A percentile compares a stretch with the other conserved stretches of the same genome.
Evolutionary conservation across 1,140 invertebrate genomes (phyloP).

Genomic region (Papilio xuthus): DNA sequence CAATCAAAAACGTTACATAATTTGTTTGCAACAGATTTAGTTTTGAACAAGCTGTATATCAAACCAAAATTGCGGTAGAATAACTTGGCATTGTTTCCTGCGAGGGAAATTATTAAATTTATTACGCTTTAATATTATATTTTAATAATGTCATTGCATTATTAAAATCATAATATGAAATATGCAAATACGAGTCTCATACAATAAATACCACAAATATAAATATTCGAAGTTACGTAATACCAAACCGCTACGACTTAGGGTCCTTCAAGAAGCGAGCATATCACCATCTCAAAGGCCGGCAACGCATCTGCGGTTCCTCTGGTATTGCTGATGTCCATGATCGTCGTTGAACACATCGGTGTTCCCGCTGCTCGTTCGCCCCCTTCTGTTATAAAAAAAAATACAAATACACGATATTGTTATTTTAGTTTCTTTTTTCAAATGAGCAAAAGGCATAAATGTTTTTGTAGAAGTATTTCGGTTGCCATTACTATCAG

Average conservation of each 20-base stretch:
- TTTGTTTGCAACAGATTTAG: constrained; percentile 17
- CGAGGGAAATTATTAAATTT: background rate
- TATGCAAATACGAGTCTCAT: background rate
- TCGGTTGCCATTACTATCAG: background rate
- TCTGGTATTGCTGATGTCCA: too few relatives aligned
- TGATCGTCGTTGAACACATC: too few relatives aligned
- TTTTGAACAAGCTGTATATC: constrained; percentile 20
- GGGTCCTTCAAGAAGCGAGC: too few relatives aligned
- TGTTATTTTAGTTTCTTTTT: too few relatives aligned
- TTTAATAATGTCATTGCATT: constrained; percentile 1
- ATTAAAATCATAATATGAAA: background rate
- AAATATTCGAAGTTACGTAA: background rate
- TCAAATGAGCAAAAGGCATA: too few relatives aligned
- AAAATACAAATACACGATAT: background rate
- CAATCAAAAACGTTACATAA: background rate
- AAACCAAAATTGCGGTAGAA: constrained; percentile 20
- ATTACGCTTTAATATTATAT: constrained; percentile 9
- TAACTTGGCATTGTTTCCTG: constrained; percentile 26
- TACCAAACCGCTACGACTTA: too few relatives aligned
- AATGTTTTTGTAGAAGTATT: background rate
- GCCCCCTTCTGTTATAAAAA: too few relatives aligned
- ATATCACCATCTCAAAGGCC: too few relatives aligned
- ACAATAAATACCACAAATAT: background rate
- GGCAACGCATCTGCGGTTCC: too few relatives aligned
- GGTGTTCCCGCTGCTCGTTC: too few relatives aligned